Percentiles rank a stretch among this genome's conserved stretches.
Conservation (phyloP, 2,888 invertebrate species). For the Steinernema carpocapsae region DNA sequence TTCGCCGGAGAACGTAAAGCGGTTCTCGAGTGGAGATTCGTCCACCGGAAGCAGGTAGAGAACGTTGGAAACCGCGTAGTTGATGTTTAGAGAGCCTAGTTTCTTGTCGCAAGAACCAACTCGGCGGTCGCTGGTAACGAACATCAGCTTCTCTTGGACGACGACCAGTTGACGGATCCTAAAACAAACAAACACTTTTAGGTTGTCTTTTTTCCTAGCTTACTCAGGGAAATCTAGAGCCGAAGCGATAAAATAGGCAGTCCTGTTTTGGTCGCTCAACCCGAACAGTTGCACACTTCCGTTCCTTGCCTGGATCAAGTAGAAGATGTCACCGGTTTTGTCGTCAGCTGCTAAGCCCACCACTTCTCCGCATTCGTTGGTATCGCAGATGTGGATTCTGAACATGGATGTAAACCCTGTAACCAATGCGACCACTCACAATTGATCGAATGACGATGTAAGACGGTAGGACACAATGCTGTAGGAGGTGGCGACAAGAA, state of each 20-base stretch:
- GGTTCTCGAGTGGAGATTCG: slow-evolving; percentile 30
- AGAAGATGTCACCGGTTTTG: slow-evolving; percentile 46
- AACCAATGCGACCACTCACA: slow-evolving; percentile 44
- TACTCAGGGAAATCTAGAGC: slow-evolving; percentile 37
- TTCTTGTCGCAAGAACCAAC: slow-evolving; percentile 57
- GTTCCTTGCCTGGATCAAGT: slow-evolving; percentile 43
- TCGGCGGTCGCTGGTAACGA: slow-evolving; percentile 57
- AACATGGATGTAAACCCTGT: slow-evolving; percentile 27
- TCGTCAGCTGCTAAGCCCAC: slow-evolving; percentile 59
- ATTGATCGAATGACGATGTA: slow-evolving; percentile 62
- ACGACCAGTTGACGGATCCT: slow-evolving; percentile 59
- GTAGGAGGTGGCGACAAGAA: slow-evolving; percentile 61
- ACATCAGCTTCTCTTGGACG: slow-evolving; percentile 55
- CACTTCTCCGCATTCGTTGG: slow-evolving; percentile 63
- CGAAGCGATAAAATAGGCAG: slow-evolving; percentile 37
- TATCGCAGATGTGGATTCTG: slow-evolving; percentile 55
- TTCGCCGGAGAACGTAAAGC: slow-evolving; percentile 37
- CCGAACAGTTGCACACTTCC: slow-evolving; percentile 42
- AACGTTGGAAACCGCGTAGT: slow-evolving; percentile 50
- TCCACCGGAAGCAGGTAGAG: slow-evolving; percentile 42
- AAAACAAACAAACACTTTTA: slow-evolving; percentile 28
- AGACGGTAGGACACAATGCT: slow-evolving; percentile 61
- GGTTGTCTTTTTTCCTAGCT: not conserved
- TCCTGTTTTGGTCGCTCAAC: slow-evolving; percentile 34
- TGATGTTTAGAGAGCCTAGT: slow-evolving; percentile 49